Percentiles rank a stretch among this genome's conserved stretches.
These are phyloP conservation scores for Sebastes fasciatus DNA, from an alignment of 2,113 vertebrate species.

Conservation along the genomic window DNA sequence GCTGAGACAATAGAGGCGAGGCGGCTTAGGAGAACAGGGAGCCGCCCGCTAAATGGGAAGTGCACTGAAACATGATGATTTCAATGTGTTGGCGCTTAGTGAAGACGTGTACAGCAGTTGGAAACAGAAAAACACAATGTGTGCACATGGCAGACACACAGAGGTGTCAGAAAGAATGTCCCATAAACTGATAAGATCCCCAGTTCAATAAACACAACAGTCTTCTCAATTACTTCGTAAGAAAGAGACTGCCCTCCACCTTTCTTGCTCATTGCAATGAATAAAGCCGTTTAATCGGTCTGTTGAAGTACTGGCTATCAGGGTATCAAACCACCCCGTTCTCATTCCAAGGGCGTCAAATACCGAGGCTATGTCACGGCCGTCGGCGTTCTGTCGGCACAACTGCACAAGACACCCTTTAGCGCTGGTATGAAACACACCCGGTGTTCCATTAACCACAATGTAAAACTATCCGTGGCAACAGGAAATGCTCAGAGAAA, in stretches of 20 bases:
- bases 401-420: too few relatives aligned
- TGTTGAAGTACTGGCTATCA: neutral
- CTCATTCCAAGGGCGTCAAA: too few relatives aligned
- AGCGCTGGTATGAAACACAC: too few relatives aligned
- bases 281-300: constrained; percentile 2
- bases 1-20: constrained; percentile 48
- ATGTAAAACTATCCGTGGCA: too few relatives aligned
- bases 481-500: too few relatives aligned
- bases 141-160: constrained; percentile 28
- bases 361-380: too few relatives aligned
- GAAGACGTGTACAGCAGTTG: constrained; percentile 5
- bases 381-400: too few relatives aligned
- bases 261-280: neutral
- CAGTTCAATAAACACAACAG: constrained; percentile 33
- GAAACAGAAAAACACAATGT: constrained; percentile 39
- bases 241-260: constrained; percentile 6
- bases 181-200: constrained; percentile 31
- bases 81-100: constrained; percentile 42
- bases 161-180: constrained; percentile 28
- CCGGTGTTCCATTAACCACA: too few relatives aligned
- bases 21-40: constrained; percentile 21
- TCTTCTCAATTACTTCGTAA: constrained; percentile 5
- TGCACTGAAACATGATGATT: constrained; percentile 58
- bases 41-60: constrained; percentile 45
- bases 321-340: too few relatives aligned